Percentiles rank a stretch among this genome's conserved stretches.
phyloP scores from a whole-genome alignment of 1,140 invertebrate species.

The Phocides pigmalion region DNA sequence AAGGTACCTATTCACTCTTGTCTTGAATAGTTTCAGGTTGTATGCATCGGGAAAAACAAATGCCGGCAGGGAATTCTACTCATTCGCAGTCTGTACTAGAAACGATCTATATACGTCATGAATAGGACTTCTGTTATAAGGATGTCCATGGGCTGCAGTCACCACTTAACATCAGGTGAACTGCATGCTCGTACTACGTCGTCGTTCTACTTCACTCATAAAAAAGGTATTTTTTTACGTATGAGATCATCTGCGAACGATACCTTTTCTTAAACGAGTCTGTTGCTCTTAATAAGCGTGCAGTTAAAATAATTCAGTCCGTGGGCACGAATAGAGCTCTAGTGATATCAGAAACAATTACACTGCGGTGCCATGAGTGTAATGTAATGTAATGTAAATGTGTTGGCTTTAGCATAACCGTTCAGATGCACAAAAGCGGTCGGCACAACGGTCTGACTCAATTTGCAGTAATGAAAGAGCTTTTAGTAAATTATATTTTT shows the following conservation, averaged over 20 bases:
- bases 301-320: constrained; percentile 27
- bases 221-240: too few species aligned
- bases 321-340: constrained; percentile 3
- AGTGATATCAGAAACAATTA: constrained; percentile 19
- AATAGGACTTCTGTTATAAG: too few species aligned
- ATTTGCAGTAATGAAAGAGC: constrained; percentile 1
- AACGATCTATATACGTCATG: too few species aligned
- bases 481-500: neutral
- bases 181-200: too few species aligned
- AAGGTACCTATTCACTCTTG: too few species aligned
- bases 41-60: too few species aligned
- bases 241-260: neutral
- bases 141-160: too few species aligned
- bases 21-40: too few species aligned
- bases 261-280: neutral
- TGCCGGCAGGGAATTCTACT: too few species aligned
- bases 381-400: constrained; percentile 13
- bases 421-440: constrained; percentile 10
- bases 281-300: constrained; percentile 18
- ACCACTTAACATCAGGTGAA: too few species aligned
- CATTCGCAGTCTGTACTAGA: too few species aligned
- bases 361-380: neutral
- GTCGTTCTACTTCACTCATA: too few species aligned
- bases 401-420: constrained; percentile 12
- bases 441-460: neutral